Conservation (phyloP, 2,888 invertebrate genomes). For the Drosophila melanosoma region DNA sequence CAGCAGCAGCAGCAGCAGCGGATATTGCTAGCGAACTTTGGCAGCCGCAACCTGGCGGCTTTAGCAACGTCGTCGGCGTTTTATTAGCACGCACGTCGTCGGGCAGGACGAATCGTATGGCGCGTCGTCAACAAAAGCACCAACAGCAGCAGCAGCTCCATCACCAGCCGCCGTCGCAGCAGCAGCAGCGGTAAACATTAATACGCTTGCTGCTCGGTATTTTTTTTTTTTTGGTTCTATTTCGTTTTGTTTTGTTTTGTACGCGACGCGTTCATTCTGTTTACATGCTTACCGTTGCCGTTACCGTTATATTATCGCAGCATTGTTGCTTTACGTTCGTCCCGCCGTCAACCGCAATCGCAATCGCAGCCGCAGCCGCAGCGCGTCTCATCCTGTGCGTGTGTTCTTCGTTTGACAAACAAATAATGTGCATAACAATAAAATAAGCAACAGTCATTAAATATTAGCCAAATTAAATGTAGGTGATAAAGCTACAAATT, state of each 20-base stretch:
- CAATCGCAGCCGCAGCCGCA: neutral
- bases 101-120: slow-evolving; percentile 77
- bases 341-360: slow-evolving; percentile 2
- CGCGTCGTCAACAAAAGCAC: slow-evolving; percentile 50
- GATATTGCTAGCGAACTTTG: slow-evolving; percentile 12
- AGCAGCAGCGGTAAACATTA: slow-evolving; percentile 33
- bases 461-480: slow-evolving; percentile 65
- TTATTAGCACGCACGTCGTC: slow-evolving; percentile 79
- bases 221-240: slow-evolving; percentile 42
- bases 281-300: slow-evolving; percentile 44
- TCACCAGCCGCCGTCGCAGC: slow-evolving; percentile 1
- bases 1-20: slow-evolving; percentile 11
- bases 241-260: slow-evolving; percentile 34
- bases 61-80: slow-evolving; percentile 51
- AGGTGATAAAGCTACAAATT: slow-evolving; percentile 39
- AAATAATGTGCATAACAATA: slow-evolving; percentile 53
- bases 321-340: slow-evolving; percentile 35
- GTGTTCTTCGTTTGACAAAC: slow-evolving; percentile 33
- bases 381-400: slow-evolving; percentile 1
- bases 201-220: slow-evolving; percentile 34
- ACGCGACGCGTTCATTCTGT: slow-evolving; percentile 37
- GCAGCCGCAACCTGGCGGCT: slow-evolving; percentile 54
- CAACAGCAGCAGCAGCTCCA: slow-evolving; percentile 17
- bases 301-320: slow-evolving; percentile 21
- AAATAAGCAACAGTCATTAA: slow-evolving; percentile 63